Conservation (phyloP, 2,797 vertebrate species). For the Ctenochaetus hawaiiensis region DNA sequence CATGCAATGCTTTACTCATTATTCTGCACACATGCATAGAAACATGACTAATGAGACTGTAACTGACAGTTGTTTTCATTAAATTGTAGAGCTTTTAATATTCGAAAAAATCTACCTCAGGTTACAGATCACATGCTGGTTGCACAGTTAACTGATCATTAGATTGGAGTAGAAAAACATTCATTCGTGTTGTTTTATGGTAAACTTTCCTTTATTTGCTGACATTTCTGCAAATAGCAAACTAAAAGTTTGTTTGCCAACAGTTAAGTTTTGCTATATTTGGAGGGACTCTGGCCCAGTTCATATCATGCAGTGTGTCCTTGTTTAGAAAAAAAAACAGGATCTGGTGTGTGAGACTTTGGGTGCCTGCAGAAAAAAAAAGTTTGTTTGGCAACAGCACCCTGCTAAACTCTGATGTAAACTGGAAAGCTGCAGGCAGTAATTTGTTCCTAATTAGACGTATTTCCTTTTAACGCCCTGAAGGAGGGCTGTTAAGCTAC, state of each 20-base stretch:
- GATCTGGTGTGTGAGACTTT: slow-evolving; percentile 8
- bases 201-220: too few relatives aligned
- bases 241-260: too few relatives aligned
- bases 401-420: slow-evolving; percentile 33
- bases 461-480: slow-evolving; percentile 39
- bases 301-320: slow-evolving; percentile 2
- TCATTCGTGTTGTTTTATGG: background rate
- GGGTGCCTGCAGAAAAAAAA: background rate
- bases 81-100: background rate
- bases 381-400: slow-evolving; percentile 25
- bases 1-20: background rate
- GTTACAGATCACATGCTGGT: background rate
- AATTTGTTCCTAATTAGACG: slow-evolving; percentile 60
- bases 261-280: background rate
- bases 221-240: too few relatives aligned
- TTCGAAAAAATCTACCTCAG: background rate
- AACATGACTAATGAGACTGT: background rate
- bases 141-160: background rate
- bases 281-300: background rate
- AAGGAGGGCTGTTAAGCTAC: slow-evolving; percentile 6
- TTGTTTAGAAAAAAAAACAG: slow-evolving; percentile 11
- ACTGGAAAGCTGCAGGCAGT: slow-evolving; percentile 48
- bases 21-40: background rate
- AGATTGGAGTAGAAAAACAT: background rate
- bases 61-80: background rate